phyloP scores from a whole-genome alignment of 2,113 vertebrate species.

The Platycercus adscitus region DNA sequence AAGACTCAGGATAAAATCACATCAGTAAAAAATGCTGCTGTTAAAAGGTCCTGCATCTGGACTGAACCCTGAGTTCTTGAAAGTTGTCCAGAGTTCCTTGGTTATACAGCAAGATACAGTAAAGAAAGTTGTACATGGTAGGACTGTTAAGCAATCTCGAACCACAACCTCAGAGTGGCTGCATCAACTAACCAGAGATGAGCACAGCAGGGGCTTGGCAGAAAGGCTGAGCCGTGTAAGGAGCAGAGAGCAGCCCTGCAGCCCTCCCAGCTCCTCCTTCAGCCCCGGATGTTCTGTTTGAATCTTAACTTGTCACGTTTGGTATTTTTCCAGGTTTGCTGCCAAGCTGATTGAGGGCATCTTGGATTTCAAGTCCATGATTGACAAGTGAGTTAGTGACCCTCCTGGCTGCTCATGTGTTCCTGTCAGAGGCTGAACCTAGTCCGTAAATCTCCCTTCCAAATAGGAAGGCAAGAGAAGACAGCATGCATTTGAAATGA shows the following conservation, averaged over 20 bases:
- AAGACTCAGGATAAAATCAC: neutral
- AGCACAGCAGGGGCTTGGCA: neutral
- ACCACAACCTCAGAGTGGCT: neutral
- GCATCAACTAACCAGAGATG: neutral
- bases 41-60: neutral
- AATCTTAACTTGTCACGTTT: neutral
- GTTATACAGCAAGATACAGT: neutral
- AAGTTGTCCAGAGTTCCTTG: neutral
- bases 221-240: neutral
- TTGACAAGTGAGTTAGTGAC: slow-evolving; percentile 88
- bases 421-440: neutral
- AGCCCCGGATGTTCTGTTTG: neutral
- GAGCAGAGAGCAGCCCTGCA: neutral
- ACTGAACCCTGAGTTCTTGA: neutral
- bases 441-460: neutral
- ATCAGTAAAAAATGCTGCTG: neutral
- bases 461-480: neutral
- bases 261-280: neutral
- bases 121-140: neutral
- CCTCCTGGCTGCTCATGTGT: neutral
- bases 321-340: slow-evolving; percentile 84
- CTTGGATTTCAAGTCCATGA: slow-evolving; percentile 94
- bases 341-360: slow-evolving; percentile 94
- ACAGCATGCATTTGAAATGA: neutral
- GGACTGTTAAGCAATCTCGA: neutral